Base-by-base conservation (phyloP, 1,140 invertebrate species). In the Bursaphelenchus mucronatus region DNA sequence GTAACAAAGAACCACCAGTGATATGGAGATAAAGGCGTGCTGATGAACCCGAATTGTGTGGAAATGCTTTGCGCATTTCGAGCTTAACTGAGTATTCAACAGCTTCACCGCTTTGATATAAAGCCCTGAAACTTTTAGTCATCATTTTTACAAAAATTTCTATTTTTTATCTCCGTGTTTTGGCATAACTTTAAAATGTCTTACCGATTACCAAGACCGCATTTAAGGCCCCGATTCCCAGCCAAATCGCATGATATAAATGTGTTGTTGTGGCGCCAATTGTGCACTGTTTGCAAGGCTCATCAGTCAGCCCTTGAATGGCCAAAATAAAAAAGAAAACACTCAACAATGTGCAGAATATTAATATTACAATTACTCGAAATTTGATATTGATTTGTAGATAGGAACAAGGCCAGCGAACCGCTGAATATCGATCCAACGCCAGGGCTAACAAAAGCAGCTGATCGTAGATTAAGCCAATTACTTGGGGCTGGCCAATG, bases 201-300 rank as follows among this genome's bases (percentile, higher is more conserved):
- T 44, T n/a, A 55, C 54, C 54, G 30, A 55, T 55, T 4, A 55
- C 54, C n/a, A 55, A 44, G 41, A 55, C n/a, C 54, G 54, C n/a
- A 39, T 55, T 55, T 4, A 55, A 15, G 1, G 30, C 13, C 19
- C 54, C 54, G 30, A n/a, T 15, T 4, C 54, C 19, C 54, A 55
- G 39, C 54, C 54, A 55, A n/a, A 55, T 15, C 54, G 54, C 54
- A 4, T 55, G 54, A 44, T 55, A 55, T 4, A 21, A n/a, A 13
- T 13, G 13, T 15, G 54, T 55, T 15, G 19, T n/a, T n/a, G 54
- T 39, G n/a, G 54, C 54, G 15, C 54, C 54, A 44, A 55, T 39
- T 6, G 54, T 55, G 30, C 54, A 55, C 54, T 55, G 54, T 21
- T 21, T 44, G 54, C n/a, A n/a, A 15, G 19, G n/a, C n/a, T 55